Evolutionary conservation across 2,888 invertebrate genomes (phyloP).

Genomic region (Ichneumoninae sp.): DNA sequence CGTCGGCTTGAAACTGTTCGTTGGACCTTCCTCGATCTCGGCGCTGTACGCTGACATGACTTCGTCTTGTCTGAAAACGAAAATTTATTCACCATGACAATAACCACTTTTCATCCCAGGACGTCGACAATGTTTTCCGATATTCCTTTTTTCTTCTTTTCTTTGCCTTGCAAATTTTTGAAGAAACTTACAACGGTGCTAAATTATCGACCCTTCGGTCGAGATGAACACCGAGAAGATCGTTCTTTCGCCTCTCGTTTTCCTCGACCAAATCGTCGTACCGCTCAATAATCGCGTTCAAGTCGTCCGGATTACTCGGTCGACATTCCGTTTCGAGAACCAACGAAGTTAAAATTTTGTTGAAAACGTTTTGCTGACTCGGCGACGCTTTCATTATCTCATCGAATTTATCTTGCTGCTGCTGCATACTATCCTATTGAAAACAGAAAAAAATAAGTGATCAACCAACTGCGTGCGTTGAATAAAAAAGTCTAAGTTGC

Average conservation of each 20-base stretch:
- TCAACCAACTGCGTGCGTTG: too few species aligned
- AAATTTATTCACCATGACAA: background rate
- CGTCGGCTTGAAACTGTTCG: constrained; percentile 74
- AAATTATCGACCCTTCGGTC: constrained; percentile 62
- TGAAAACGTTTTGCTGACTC: constrained; percentile 76
- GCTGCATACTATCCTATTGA: constrained; percentile 77
- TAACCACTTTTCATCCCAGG: background rate
- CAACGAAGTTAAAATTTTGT: constrained; percentile 77
- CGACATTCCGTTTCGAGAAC: constrained; percentile 62
- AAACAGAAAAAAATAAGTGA: background rate
- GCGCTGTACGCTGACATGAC: constrained; percentile 69
- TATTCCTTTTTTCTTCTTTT: too few species aligned
- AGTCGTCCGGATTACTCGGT: constrained; percentile 60
- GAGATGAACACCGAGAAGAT: constrained; percentile 70
- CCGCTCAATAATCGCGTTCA: constrained; percentile 71
- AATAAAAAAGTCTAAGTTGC: too few species aligned
- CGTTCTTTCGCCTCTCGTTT: constrained; percentile 72
- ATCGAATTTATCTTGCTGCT: constrained; percentile 76
- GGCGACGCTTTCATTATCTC: constrained; percentile 63
- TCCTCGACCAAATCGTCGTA: constrained; percentile 74
- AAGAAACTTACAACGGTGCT: constrained; percentile 66
- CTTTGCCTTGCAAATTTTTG: background rate
- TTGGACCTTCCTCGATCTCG: constrained; percentile 75
- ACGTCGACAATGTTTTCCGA: too few species aligned
- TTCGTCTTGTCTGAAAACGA: constrained; percentile 73